Base-by-base conservation (phyloP, 2,797 vertebrate species). In the Megaceryle alcyon region DNA sequence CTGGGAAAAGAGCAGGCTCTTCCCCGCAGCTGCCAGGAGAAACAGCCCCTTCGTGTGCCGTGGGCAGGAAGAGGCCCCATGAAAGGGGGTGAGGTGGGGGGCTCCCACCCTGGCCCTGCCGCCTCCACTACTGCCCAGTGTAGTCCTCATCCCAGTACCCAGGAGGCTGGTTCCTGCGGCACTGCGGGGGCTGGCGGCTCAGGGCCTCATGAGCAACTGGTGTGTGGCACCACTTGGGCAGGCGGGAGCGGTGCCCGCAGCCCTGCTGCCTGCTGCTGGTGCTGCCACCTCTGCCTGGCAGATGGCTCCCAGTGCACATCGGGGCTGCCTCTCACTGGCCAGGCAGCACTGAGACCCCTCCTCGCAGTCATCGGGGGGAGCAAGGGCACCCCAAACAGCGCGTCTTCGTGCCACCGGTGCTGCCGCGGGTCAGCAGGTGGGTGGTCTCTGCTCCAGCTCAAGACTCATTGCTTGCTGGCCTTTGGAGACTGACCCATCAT, bases 11-110 rank as follows among this genome's bases (percentile, higher is more conserved):
- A 92, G 83, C 77, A 83, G 85, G n/a, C 64, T 80, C 44, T 46
- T 75, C 69, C 26, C 66, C 1, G 0, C 75, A 77, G 68, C 82
- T 59, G 79, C 33, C 14, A 73, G 72, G 54, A 92, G 46, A 80
- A 87, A 80, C 86, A 26, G 6, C 33, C 57, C 39, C 29, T 43
- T 28, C 39, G 11, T 10, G 37, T 54, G 91, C 64, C 56, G 3
- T 3, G 4, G 51, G 44, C 33, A 37, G 65, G 20, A 12, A 57
- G 20, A 0, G 0, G 75, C 46, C 86, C 43, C 0, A 0, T 9
- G 75, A 14, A 29, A 39, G 60, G 53, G 8, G 8, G 15, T 1
- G 3, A 13, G 65, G 51, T 7, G 28, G 10, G 19, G 65, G 53
- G 53, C 33, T 54, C 66, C 60, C 28, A 8, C 8, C 41, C 60